A percentile compares a stretch with the other conserved stretches of the same genome.
These are phyloP conservation scores for Pharmacophagus antenor DNA, from an alignment of 2,888 invertebrate genomes.

Conservation along the genomic window DNA sequence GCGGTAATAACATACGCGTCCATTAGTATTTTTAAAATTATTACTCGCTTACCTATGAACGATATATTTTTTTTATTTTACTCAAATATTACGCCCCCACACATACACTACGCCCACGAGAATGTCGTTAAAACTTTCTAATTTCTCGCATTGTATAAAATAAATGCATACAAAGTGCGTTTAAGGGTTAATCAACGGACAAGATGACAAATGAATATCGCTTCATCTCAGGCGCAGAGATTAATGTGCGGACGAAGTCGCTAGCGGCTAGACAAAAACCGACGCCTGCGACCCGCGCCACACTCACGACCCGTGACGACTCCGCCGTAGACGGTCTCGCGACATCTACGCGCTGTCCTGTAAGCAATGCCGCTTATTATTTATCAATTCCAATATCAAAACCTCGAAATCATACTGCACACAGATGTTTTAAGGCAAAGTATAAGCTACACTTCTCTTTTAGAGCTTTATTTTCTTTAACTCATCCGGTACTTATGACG, in stretches of 20 bases:
- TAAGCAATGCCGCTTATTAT: constrained; percentile 76
- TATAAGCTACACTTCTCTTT: constrained; percentile 27
- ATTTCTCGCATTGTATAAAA: background rate
- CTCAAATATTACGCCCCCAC: no score
- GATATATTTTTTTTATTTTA: no score
- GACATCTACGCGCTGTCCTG: constrained; percentile 63
- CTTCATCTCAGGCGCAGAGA: constrained; percentile 72
- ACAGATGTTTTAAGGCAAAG: constrained; percentile 34
- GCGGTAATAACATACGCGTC: no score
- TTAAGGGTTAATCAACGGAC: constrained; percentile 71
- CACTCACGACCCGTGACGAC: constrained; percentile 66
- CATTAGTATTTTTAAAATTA: no score
- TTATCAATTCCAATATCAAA: constrained; percentile 64
- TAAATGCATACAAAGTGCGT: constrained; percentile 70
- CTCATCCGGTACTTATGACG: constrained; percentile 40
- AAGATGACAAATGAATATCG: constrained; percentile 78
- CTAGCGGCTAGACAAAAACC: constrained; percentile 71
- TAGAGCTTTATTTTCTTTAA: constrained; percentile 34
- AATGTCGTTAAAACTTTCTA: background rate
- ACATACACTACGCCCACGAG: background rate
- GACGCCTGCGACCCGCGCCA: constrained; percentile 67
- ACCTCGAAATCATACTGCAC: constrained; percentile 42
- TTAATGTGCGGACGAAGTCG: constrained; percentile 71
- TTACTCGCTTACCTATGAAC: no score
- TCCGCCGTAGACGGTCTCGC: constrained; percentile 60